These are phyloP conservation scores for Halcyon badia DNA, from an alignment of 2,797 vertebrate genomes.

Conservation along the genomic window DNA sequence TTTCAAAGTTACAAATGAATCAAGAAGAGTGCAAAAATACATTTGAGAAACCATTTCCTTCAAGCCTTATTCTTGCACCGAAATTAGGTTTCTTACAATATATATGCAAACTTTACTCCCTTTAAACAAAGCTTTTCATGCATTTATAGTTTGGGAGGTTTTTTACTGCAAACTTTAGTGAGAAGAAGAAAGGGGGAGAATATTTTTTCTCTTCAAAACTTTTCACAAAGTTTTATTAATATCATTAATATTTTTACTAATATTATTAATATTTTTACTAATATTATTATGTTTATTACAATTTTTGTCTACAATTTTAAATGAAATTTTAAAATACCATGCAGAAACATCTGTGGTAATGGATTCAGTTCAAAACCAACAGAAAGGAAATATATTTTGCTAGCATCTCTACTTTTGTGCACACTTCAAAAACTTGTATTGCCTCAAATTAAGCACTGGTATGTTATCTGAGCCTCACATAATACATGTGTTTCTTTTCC, in stretches of 20 bases:
- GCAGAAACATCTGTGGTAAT: neutral
- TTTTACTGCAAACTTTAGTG: neutral
- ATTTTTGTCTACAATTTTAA: neutral
- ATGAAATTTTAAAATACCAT: neutral
- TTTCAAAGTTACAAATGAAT: slow-evolving; percentile 16
- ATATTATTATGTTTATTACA: neutral
- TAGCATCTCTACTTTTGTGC: neutral
- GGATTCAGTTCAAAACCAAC: neutral
- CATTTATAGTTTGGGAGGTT: fast-evolving
- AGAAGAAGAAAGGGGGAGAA: neutral
- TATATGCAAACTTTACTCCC: neutral
- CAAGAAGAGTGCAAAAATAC: slow-evolving; percentile 5
- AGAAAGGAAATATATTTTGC: neutral
- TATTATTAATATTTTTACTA: neutral
- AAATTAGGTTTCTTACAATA: neutral
- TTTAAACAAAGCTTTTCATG: neutral
- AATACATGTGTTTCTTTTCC: neutral
- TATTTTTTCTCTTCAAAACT: neutral
- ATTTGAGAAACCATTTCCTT: neutral
- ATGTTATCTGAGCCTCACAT: neutral
- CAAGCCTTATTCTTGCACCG: neutral
- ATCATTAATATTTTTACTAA: neutral
- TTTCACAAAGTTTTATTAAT: neutral
- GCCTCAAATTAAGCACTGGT: neutral
- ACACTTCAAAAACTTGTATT: neutral